A percentile compares a stretch with the other conserved stretches of the same genome.
Evolutionary conservation across 2,888 invertebrate species (phyloP).

Genomic region (Dasypogon diadema): DNA sequence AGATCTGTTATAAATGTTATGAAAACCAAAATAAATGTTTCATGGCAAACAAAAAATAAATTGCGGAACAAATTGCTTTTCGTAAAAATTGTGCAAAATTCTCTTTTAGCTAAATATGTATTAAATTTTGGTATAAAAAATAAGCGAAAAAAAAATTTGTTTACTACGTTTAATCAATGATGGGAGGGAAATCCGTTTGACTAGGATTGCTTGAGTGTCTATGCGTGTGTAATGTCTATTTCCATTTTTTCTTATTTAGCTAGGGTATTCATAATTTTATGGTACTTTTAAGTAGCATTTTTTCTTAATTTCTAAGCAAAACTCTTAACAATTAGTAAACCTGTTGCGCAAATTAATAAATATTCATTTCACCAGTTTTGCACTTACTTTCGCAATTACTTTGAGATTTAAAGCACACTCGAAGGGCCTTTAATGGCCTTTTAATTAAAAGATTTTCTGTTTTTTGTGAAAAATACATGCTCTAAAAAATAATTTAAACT

Average conservation of each 20-base stretch:
- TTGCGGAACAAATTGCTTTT: conserved; percentile 10
- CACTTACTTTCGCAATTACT: neutral
- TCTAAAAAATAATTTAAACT: too few species aligned
- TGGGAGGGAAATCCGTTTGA: too few species aligned
- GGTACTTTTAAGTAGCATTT: neutral
- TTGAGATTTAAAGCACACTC: too few species aligned
- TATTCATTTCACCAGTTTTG: neutral
- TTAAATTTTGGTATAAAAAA: conserved; percentile 34
- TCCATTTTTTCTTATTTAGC: neutral
- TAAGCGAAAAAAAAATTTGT: neutral
- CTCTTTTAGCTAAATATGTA: conserved; percentile 19
- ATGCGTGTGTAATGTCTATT: too few species aligned
- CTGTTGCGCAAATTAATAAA: neutral
- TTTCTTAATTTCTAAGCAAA: neutral
- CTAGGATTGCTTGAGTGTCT: too few species aligned
- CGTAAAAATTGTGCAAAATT: conserved; percentile 42
- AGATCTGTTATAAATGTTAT: neutral
- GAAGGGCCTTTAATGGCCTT: too few species aligned
- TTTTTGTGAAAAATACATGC: too few species aligned
- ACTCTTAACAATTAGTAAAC: neutral
- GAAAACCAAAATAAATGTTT: neutral
- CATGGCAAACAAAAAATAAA: neutral
- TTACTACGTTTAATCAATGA: too few species aligned
- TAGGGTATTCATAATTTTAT: neutral
- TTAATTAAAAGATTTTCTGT: too few species aligned